Base-by-base conservation (phyloP, 2,888 invertebrate genomes). In the Phyto melanocephala region DNA sequence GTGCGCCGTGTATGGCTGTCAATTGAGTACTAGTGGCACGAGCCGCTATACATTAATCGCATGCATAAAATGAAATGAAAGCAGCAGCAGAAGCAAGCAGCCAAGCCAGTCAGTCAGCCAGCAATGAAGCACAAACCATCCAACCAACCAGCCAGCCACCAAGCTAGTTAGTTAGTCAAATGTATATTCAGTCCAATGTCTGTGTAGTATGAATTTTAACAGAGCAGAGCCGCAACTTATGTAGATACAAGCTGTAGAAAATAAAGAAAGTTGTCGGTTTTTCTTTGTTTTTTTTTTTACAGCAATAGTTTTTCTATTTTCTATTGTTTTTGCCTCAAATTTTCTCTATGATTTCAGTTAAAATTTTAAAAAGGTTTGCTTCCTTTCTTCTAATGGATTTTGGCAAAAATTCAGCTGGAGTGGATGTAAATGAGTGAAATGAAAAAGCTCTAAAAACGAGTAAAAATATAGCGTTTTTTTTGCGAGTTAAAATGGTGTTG, bases 11-110 rank as follows among this genome's bases (percentile, higher is more conserved):
- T 85, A 87, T 89, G 89, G 89, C 90, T 89, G 89, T 89, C 90
- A 88, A 87, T 88, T 89, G 88, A 89, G 87, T 89, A 89, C 89
- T 89, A 88, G 78, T 83, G 85, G 90, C 89, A 89, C 90, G 89
- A 89, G 89, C 90, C 89, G 87, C 85, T 86, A 81, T 83, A 80
- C 80, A 82, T 82, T 82, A 76, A 82, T 82, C 82, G 79, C 82
- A 82, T 82, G 82, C 82, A 82, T 82, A 76, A 74, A 80, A 80
- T 79, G 47, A 70, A 77, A 77, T 24, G 10, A 3, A 63, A 42
- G 63, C 42, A 67, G 62, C 58, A 79, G 65, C 63, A 78, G 28
- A 15, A 45, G 56, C 37, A 62, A 72, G 62, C 78, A 75, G 71
- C 70, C 70, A 82, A 65, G 79, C 71, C 52, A 76, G 75, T 45